Conservation (phyloP, 2,113 vertebrate genomes). For the Triplophysa dalaica region DNA sequence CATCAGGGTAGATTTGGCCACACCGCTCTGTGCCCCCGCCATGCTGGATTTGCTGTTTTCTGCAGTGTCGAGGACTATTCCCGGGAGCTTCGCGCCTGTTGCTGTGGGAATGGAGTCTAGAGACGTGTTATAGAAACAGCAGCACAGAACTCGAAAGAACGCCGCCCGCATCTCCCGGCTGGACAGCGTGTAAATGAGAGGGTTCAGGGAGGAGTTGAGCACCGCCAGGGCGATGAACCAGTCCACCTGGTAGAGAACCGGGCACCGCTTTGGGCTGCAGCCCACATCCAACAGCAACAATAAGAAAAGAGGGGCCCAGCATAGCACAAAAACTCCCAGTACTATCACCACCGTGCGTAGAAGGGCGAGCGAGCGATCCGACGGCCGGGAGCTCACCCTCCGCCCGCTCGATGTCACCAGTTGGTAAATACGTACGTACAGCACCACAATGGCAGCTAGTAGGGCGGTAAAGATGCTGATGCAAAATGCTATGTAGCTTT, state of each 20-base stretch:
- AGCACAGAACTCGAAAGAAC: constrained; percentile 74
- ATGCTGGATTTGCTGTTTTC: constrained; percentile 76
- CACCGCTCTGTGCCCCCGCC: constrained; percentile 53
- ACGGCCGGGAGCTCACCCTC: constrained; percentile 71
- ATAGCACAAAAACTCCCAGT: constrained; percentile 74
- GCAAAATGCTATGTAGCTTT: constrained; percentile 79
- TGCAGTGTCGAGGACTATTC: constrained; percentile 65
- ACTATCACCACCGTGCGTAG: constrained; percentile 77
- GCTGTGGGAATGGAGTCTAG: constrained; percentile 54
- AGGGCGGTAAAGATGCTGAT: constrained; percentile 74
- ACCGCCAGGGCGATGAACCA: constrained; percentile 79
- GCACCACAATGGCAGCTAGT: constrained; percentile 73
- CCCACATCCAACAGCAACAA: constrained; percentile 76
- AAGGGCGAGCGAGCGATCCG: constrained; percentile 73
- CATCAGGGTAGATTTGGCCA: constrained; percentile 50
- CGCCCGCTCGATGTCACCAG: constrained; percentile 77
- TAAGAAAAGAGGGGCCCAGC: constrained; percentile 77
- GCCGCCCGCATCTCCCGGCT: constrained; percentile 77
- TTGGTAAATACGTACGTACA: constrained; percentile 79
- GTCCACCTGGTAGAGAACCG: constrained; percentile 73
- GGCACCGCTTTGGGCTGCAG: constrained; percentile 68
- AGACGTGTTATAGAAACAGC: constrained; percentile 67
- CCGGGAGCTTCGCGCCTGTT: constrained; percentile 58
- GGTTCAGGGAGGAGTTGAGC: constrained; percentile 79
- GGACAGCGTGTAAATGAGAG: constrained; percentile 77